Evolutionary conservation across 1,140 invertebrate species (phyloP), one percentile per base, ranked within the genome.

Genomic region (Elysia chlorotica): DNA sequence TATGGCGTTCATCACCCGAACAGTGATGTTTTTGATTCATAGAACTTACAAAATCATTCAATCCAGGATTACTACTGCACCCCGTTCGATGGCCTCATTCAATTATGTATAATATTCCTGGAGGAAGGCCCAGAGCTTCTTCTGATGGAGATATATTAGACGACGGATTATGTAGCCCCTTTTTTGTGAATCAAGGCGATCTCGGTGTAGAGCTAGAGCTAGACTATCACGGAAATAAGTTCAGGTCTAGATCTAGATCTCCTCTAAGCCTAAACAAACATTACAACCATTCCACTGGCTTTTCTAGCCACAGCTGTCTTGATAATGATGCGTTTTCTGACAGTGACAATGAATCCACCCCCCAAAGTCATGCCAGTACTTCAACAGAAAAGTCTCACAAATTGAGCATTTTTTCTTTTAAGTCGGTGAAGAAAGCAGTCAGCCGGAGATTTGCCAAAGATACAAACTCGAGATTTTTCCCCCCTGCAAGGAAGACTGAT

Each of bases 111-210:
- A 71, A 79, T 68, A 79, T 78, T 53, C 81, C 77, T 48, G 78
- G 76, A 67, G 77, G 79, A 66, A 79, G 81, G 76, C 81, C 76
- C 65, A 74, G 81, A 77, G 75, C 82, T 48, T 78, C 78, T 59
- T 82, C 82, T 57, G 82, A 82, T 67, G 80, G 80, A 41, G 79
- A 82, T 77, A 70, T 81, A 38, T 71, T 82, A 57, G 80, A 84
- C 30, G 78, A 81, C 54, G 75, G 38, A 30, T 63, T 53, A 19
- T 71, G 59, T 63, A 30, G 57, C 28, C 1, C 25, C 6, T 31
- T 69, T 30, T 59, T 69, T 31, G 67, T 57, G 25, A 69, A 57
- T 59, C 37, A 54, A 56, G 35, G 30, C 54, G 65, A 67, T 10
- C 67, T 25, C 30, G 38, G 30, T 2, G 28, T n/a, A 17, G 67